Evolutionary conservation across 2,113 vertebrate species (phyloP).

Genomic region (Sylvilagus bachmani): DNA sequence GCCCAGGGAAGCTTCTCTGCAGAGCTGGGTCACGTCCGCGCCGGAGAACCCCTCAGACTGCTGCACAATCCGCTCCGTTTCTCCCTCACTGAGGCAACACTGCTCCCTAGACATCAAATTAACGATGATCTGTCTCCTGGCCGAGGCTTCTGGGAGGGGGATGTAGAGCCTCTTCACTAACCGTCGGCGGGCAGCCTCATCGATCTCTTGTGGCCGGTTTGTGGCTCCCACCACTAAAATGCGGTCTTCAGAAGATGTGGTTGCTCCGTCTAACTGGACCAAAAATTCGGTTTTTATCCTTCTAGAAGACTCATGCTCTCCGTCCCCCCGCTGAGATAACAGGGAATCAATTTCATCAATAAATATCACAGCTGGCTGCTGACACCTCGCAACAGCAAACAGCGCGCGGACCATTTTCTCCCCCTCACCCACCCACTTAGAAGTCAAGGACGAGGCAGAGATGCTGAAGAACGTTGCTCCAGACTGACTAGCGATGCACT

Average conservation of each 20-base stretch:
- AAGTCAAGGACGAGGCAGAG: conserved; percentile 97
- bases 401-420: conserved; percentile 98
- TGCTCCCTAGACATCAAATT: conserved; percentile 93
- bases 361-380: conserved; percentile 98
- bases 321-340: conserved; percentile 95
- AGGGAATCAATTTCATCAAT: conserved; percentile 98
- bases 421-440: conserved; percentile 98
- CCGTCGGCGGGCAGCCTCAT: conserved; percentile 96
- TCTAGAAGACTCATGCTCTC: conserved; percentile 97
- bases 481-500: conserved; percentile 98
- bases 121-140: conserved; percentile 93
- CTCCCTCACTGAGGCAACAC: conserved; percentile 89
- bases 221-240: conserved; percentile 98
- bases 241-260: conserved; percentile 96
- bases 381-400: conserved; percentile 95
- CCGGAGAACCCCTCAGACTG: conserved; percentile 94
- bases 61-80: conserved; percentile 90
- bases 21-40: conserved; percentile 98
- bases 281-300: conserved; percentile 99
- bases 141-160: conserved; percentile 93
- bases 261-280: conserved; percentile 96
- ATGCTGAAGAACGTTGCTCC: conserved; percentile 99
- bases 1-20: conserved; percentile 96
- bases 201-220: conserved; percentile 97
- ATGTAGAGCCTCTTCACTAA: conserved; percentile 96